Conservation (phyloP, 2,113 vertebrate genomes). For the Puntigrus tetrazona region DNA sequence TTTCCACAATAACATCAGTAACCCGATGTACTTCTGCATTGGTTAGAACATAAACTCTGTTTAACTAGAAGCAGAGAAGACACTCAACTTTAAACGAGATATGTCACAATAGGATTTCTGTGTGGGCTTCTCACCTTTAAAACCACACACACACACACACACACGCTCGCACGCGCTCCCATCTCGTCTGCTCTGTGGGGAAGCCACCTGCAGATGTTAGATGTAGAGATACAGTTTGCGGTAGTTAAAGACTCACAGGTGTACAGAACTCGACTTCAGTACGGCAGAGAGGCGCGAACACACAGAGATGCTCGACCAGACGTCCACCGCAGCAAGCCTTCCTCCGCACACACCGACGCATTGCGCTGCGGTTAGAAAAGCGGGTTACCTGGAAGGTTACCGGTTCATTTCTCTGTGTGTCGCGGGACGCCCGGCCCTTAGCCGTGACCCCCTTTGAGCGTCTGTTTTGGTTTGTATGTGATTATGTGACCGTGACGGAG, state of each 20-base stretch:
- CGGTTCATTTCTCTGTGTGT: not conserved
- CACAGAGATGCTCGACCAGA: constrained; percentile 43
- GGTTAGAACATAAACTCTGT: not conserved
- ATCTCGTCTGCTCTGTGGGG: constrained; percentile 47
- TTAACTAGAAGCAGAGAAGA: not conserved
- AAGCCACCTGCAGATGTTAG: constrained; percentile 67
- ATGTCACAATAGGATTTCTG: constrained; percentile 29
- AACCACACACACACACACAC: constrained; percentile 46
- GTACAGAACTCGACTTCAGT: constrained; percentile 53
- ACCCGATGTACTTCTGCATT: not conserved
- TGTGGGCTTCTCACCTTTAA: constrained; percentile 39
- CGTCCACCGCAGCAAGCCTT: constrained; percentile 39
- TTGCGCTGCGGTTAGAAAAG: not conserved
- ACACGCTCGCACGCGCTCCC: constrained; percentile 42
- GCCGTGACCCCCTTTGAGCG: not conserved
- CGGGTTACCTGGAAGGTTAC: not conserved
- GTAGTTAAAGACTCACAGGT: constrained; percentile 66
- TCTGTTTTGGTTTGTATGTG: not conserved
- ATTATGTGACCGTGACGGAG: not conserved
- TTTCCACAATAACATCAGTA: not conserved
- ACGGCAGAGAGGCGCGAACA: constrained; percentile 35
- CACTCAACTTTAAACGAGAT: not conserved
- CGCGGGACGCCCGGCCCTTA: not conserved
- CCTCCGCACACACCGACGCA: not conserved
- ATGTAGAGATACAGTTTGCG: constrained; percentile 55